Conservation (phyloP, 2,113 vertebrate species). For the Leiothrix lutea region DNA sequence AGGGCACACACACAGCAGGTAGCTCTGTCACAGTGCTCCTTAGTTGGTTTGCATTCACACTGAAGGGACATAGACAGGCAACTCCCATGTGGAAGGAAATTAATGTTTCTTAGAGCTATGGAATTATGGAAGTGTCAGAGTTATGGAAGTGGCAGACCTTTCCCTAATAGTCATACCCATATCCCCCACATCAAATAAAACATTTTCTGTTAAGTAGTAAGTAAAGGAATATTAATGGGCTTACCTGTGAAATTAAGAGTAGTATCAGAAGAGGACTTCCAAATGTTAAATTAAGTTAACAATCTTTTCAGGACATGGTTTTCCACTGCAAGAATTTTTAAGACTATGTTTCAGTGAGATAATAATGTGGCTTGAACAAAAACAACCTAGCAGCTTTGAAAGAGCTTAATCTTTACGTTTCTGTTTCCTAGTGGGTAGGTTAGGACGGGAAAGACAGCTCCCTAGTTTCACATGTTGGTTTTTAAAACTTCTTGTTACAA, state of each 20-base stretch:
- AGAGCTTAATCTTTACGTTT: neutral
- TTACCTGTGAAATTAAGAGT: neutral
- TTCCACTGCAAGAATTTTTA: neutral
- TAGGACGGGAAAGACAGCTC: neutral
- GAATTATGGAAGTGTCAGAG: neutral
- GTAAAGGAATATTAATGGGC: neutral
- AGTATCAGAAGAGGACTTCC: neutral
- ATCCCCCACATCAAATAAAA: neutral
- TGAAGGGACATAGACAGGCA: neutral
- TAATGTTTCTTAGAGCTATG: neutral
- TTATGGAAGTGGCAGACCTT: neutral
- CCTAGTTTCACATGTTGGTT: neutral
- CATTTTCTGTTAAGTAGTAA: neutral
- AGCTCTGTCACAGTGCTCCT: neutral
- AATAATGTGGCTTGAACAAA: neutral
- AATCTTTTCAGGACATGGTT: neutral
- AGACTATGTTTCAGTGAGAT: neutral
- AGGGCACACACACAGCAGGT: neutral
- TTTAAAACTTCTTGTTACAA: slow-evolving; percentile 22
- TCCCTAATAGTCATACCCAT: neutral
- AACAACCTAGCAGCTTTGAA: slow-evolving; percentile 6
- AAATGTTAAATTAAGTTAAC: neutral
- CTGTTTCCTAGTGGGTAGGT: neutral
- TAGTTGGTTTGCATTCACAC: neutral
- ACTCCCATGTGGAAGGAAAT: neutral